Percentiles rank a stretch among this genome's conserved stretches.
phyloP scores from a whole-genome alignment of 2,888 invertebrate genomes.

The Altica lythri region DNA sequence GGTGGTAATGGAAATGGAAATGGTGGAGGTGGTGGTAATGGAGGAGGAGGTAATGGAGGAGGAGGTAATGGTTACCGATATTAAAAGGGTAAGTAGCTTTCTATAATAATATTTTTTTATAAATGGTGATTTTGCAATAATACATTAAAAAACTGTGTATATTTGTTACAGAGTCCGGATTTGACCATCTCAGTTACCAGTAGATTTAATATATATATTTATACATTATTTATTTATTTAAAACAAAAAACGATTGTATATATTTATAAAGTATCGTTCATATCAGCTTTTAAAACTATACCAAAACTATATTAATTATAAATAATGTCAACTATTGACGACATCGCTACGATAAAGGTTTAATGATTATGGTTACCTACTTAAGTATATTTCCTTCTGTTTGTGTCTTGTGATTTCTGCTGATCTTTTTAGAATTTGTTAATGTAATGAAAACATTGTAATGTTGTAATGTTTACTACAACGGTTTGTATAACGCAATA shows the following conservation, averaged over 20 bases:
- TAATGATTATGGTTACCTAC: slow-evolving; percentile 2
- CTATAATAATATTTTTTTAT: not conserved
- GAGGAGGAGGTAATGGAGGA: slow-evolving; percentile 34
- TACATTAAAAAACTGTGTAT: not conserved
- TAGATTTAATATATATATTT: slow-evolving; percentile 15
- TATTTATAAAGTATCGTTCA: slow-evolving; percentile 4
- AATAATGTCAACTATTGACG: slow-evolving; percentile 7
- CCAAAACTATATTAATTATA: slow-evolving; percentile 2
- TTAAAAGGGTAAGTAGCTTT: slow-evolving; percentile 22
- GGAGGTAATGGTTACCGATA: slow-evolving; percentile 39
- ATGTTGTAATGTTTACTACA: too few relatives aligned
- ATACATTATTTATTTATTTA: not conserved
- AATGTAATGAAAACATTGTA: too few relatives aligned
- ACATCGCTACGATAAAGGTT: slow-evolving; percentile 14
- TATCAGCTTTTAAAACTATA: slow-evolving; percentile 1
- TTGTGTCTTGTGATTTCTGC: slow-evolving; percentile 7
- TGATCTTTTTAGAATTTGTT: too few relatives aligned
- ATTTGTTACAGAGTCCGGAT: not conserved
- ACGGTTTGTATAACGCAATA: too few relatives aligned
- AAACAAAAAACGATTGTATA: not conserved
- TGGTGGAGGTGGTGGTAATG: slow-evolving; percentile 33
- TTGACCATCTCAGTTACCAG: not conserved
- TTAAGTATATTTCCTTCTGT: not conserved
- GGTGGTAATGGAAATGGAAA: slow-evolving; percentile 36
- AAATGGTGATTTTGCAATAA: not conserved